Evolutionary conservation across 2,888 invertebrate species (phyloP), one percentile per base, ranked within the genome.

Genomic region (Margaritifera margaritifera): DNA sequence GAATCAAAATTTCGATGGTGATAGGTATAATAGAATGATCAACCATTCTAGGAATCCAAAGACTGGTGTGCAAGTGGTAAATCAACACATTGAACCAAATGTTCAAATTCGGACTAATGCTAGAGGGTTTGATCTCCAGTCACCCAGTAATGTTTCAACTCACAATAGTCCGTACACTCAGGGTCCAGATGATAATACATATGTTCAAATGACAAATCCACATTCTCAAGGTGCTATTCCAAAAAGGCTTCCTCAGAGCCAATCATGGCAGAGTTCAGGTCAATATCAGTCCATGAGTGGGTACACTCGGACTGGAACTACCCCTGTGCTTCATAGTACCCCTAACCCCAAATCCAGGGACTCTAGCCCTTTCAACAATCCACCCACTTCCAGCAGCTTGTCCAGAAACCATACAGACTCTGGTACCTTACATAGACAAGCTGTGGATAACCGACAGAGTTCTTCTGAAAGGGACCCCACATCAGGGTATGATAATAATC

Each of bases 381-480:
- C 68, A 64, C 54, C 31, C 8, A n/a, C 56, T 57, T 27, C 42
- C 42, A 63, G 63, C 24, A 63, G 63, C 52, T 53, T 63, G 51
- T 24, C 52, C n/a, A 64, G 19, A 60, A 31, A 2, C 22, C 60
- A 42, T 22, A 42, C 42, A 42, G 42, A 42, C 42, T 42, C 6
- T 24, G 22, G 50, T 50, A 60, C 18, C n/a, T 31, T 64, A 51
- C 42, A 42, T 15, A 42, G 42, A 42, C 42, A 42, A 42, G 42
- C 42, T 3, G 42, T 42, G 60, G 61, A 60, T 62, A 66, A 58
- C 66, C 71, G 71, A 66, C 77, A 78, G 78, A 81, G 69, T 82
- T 83, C 82, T 76, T 68, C 68, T 66, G 79, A 75, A 78, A 76
- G 82, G 80, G 81, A 81, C 74, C 79, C 77, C 76, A 72, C 72